These are phyloP conservation scores for Gymnodraco acuticeps DNA, from an alignment of 2,797 vertebrate species.

Conservation along the genomic window DNA sequence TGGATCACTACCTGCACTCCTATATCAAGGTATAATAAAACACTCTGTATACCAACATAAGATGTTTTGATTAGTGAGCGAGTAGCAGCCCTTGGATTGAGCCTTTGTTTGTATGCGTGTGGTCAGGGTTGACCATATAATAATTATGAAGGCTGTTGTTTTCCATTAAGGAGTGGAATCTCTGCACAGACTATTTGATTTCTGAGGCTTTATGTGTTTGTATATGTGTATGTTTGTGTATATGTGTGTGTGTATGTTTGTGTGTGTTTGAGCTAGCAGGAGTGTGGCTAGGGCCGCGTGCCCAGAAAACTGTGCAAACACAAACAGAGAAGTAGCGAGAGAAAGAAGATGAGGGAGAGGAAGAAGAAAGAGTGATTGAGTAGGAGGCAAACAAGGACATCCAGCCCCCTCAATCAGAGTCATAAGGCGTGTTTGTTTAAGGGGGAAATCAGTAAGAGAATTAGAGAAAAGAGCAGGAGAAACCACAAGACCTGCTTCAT, in stretches of 20 bases:
- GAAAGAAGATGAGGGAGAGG: neutral
- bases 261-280: conserved; percentile 49
- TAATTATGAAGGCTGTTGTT: conserved; percentile 38
- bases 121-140: conserved; percentile 8
- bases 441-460: conserved; percentile 47
- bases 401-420: conserved; percentile 58
- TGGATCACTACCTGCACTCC: conserved; percentile 92
- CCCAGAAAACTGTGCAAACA: conserved; percentile 64
- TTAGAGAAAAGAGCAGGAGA: conserved; percentile 46
- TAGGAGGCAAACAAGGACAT: conserved; percentile 51
- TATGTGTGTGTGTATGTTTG: conserved; percentile 21
- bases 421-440: conserved; percentile 61
- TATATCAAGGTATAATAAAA: conserved; percentile 89
- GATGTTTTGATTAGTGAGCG: neutral
- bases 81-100: neutral
- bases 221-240: conserved; percentile 24
- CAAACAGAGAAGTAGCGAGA: conserved; percentile 30
- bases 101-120: conserved; percentile 7
- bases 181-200: conserved; percentile 34
- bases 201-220: conserved; percentile 36
- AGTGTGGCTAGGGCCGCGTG: conserved; percentile 52
- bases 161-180: conserved; percentile 34
- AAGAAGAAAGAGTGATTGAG: conserved; percentile 55
- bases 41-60: neutral
- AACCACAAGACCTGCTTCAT: conserved; percentile 63